phyloP scores from a whole-genome alignment of 1,140 invertebrate species.

The Bombus polaris region DNA sequence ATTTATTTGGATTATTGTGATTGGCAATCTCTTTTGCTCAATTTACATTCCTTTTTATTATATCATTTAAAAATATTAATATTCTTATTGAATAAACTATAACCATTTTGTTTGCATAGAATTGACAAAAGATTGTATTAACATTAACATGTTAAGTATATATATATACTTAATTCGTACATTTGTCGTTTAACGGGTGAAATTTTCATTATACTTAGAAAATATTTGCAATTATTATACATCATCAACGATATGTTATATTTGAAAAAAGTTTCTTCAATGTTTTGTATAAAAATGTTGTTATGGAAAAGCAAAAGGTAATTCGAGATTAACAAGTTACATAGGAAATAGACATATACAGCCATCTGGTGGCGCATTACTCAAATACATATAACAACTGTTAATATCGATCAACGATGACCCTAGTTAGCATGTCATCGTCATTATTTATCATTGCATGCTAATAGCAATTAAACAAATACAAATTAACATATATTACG shows the following conservation, averaged over 20 bases:
- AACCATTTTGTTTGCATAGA: no score
- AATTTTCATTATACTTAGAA: neutral
- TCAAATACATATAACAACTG: neutral
- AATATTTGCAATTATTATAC: neutral
- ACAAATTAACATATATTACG: neutral
- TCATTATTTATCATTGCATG: neutral
- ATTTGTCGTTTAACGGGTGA: neutral
- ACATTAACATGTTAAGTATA: neutral
- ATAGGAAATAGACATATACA: neutral
- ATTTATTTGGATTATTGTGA: neutral
- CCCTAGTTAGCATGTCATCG: neutral
- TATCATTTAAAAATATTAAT: neutral
- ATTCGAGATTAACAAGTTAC: neutral
- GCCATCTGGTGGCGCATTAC: neutral
- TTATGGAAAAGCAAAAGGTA: neutral
- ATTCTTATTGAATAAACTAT: neutral
- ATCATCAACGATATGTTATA: neutral
- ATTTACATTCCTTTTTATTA: no score
- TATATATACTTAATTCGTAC: neutral
- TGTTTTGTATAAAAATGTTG: neutral
- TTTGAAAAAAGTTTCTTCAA: neutral
- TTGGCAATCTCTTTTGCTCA: no score
- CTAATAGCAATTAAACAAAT: neutral
- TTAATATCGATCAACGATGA: conserved; percentile 22
- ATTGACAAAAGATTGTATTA: neutral